Base-by-base conservation (phyloP, 1,140 invertebrate genomes). In the Brachionus calyciflorus region DNA sequence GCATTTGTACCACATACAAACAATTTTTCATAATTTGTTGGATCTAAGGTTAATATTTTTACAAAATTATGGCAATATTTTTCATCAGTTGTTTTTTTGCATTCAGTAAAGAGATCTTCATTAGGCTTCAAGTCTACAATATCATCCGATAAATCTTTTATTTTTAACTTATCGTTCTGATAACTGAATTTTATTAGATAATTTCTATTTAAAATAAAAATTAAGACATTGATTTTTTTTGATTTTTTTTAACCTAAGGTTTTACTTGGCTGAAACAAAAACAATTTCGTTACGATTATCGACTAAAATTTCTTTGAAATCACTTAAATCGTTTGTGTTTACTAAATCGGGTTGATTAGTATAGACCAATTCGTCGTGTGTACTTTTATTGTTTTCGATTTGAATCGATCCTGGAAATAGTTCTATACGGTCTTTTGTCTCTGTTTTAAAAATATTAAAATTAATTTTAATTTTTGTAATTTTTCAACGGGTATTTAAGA, bases 231-330 rank as follows among this genome's bases (percentile, higher is more conserved):
- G 14, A 37, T 63, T 40, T 21, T 37, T n/a, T n/a, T 40, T 37
- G 10, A 30, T 5, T 28, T 10, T 14, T 14, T 28, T n/a, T 7
- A 46, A 46, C 5, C 5, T 7, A 46, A 46, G 14, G 14, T 5
- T 9, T 37, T 46, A 44, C 60, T 65, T 65, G n/a, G 60, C 60
- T 65, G 37, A 41, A 41, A 65, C 60, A 44, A 30, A 65, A 26
- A 65, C 24, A 44, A 24, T 41, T 17, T 65, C 60, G 44, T 65
- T 41, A 30, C n/a, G 2, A 5, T n/a, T 12, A 37, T 65, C 60
- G 40, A 65, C 60, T 65, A 65, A 65, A 44, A 65, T 65, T 65
- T 65, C 37, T 65, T 65, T 65, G 44, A 65, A 65, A 24, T 65
- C 40, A 14, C 19, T 44, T 21, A 65, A 24, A 7, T 44, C 30